Evolutionary conservation across 2,797 vertebrate species (phyloP).

Genomic region (Halcyon smyrnensis): DNA sequence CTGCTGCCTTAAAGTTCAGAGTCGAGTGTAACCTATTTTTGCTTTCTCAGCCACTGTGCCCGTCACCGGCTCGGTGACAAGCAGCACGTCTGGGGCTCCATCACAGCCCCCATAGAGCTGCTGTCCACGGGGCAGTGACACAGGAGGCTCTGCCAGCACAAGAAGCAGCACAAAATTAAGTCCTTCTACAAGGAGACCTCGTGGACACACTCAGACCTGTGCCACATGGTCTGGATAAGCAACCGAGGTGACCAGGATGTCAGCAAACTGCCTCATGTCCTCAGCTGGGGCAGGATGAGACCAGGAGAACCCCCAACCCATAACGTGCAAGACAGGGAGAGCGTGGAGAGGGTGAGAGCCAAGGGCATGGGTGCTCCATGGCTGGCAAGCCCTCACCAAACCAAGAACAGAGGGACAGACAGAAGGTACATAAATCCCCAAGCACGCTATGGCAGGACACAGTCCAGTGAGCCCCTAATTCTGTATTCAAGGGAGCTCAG

Average conservation of each 20-base stretch:
- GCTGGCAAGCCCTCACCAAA: not conserved
- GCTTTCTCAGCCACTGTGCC: not conserved
- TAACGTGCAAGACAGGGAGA: not conserved
- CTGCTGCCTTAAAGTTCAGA: not conserved
- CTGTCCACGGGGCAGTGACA: fast-evolving
- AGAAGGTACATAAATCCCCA: not conserved
- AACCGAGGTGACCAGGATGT: not conserved
- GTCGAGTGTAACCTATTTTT: not conserved
- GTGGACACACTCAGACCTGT: fast-evolving
- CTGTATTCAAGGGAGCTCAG: not conserved
- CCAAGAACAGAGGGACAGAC: not conserved
- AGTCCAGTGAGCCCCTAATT: fast-evolving
- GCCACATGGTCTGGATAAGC: not conserved
- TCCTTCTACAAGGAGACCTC: not conserved
- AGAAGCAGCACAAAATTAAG: not conserved
- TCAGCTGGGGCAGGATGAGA: not conserved
- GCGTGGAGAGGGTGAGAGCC: fast-evolving
- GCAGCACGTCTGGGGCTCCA: not conserved
- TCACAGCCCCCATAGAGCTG: not conserved
- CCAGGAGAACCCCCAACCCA: not conserved
- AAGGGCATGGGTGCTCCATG: not conserved
- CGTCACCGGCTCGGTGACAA: not conserved
- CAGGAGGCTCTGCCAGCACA: not conserved
- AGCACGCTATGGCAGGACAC: not conserved
- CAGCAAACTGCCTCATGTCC: not conserved